These are phyloP conservation scores for Hyles lineata DNA, from an alignment of 2,888 invertebrate species.

Conservation along the genomic window DNA sequence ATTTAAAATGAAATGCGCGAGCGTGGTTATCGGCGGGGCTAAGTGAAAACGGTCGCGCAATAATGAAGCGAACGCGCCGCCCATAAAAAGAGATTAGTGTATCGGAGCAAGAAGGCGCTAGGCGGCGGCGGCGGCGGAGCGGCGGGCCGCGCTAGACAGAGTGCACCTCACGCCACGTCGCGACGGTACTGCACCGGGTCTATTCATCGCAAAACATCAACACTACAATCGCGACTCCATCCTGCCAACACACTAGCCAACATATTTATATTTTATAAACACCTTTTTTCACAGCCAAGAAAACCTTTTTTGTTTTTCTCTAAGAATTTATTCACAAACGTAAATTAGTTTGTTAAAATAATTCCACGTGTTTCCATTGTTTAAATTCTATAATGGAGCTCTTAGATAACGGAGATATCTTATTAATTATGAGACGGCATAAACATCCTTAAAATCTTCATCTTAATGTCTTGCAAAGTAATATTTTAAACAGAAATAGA, in stretches of 20 bases:
- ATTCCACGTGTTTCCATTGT: background rate
- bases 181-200: background rate
- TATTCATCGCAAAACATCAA: background rate
- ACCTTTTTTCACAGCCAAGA: background rate
- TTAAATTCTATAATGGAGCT: background rate
- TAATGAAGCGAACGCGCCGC: slow-evolving; percentile 50
- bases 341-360: no score
- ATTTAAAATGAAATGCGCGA: background rate
- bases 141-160: slow-evolving; percentile 50
- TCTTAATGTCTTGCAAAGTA: background rate
- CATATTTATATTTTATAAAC: background rate
- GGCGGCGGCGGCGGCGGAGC: slow-evolving; percentile 34
- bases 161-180: slow-evolving; percentile 46
- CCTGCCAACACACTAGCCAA: background rate
- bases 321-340: no score
- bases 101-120: slow-evolving; percentile 65
- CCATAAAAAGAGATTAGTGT: slow-evolving; percentile 68
- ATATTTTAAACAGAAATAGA: background rate
- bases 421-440: background rate
- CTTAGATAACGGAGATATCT: background rate
- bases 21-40: background rate
- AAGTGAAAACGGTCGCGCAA: slow-evolving; percentile 4
- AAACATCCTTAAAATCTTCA: background rate
- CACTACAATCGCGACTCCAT: background rate
- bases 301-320: no score